A percentile compares a stretch with the other conserved stretches of the same genome.
Conservation (phyloP, 2,888 invertebrate species). For the Caenorhabditis sp. region DNA sequence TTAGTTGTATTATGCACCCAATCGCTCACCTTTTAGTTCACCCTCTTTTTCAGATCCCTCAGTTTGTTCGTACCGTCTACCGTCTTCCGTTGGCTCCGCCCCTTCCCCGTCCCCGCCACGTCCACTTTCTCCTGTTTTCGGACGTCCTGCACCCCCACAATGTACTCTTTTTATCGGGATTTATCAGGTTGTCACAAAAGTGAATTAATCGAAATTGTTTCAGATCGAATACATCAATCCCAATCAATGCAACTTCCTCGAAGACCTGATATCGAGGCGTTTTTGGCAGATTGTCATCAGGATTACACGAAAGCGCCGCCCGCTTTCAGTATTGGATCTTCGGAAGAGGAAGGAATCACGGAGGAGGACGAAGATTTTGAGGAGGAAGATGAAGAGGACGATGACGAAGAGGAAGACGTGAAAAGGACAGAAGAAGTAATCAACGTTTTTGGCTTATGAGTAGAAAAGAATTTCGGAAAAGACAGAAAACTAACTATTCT, state of each 20-base stretch:
- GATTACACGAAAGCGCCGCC: constrained; percentile 39
- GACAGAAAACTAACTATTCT: no score
- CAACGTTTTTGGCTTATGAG: no score
- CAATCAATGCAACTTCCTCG: constrained; percentile 59
- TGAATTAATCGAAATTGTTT: neutral
- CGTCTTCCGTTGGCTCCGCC: constrained; percentile 59
- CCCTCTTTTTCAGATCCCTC: constrained; percentile 43
- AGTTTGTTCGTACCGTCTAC: constrained; percentile 62
- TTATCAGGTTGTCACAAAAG: neutral
- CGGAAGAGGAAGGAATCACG: constrained; percentile 20
- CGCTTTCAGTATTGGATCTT: constrained; percentile 45
- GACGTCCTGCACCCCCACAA: constrained; percentile 54
- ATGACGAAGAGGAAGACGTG: constrained; percentile 42
- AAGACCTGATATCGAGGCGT: constrained; percentile 57
- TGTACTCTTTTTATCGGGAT: constrained; percentile 14
- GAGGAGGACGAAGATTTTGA: constrained; percentile 27
- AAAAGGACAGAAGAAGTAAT: constrained; percentile 28
- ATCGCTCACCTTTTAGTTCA: neutral
- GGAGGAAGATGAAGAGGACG: constrained; percentile 30
- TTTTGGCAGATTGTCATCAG: constrained; percentile 50
- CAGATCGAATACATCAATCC: constrained; percentile 52
- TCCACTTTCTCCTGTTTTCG: constrained; percentile 65
- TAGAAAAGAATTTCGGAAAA: no score
- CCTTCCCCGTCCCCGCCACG: constrained; percentile 65
- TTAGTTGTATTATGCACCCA: neutral